A percentile compares a stretch with the other conserved stretches of the same genome.
phyloP scores from a whole-genome alignment of 2,113 vertebrate species.

The Pan troglodytes region NHGRI_mPanTro3-v2.1_pri NC_072407.2:75949501-75950000 shows the following conservation, averaged over 20 bases:
- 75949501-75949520: not conserved
- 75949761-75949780: not conserved
- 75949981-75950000: not conserved
- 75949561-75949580: too few species aligned
- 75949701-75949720: not conserved
- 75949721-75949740: not conserved
- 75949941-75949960: not conserved
- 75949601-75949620: conserved; percentile 19
- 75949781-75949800: conserved; percentile 69
- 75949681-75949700: conserved; percentile 2
- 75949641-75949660: not conserved
- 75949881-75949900: conserved; percentile 86
- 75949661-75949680: not conserved
- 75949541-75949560: too few species aligned
- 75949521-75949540: not conserved
- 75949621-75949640: not conserved
- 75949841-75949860: conserved; percentile 87
- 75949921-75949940: not conserved
- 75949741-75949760: not conserved
- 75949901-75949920: not conserved
- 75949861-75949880: conserved; percentile 86
- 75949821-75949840: conserved; percentile 86
- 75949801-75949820: conserved; percentile 86
- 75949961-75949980: conserved; percentile 29
- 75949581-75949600: not conserved